Conservation (phyloP, 2,797 vertebrate genomes). For the Platyrinchus mystaceus region DNA sequence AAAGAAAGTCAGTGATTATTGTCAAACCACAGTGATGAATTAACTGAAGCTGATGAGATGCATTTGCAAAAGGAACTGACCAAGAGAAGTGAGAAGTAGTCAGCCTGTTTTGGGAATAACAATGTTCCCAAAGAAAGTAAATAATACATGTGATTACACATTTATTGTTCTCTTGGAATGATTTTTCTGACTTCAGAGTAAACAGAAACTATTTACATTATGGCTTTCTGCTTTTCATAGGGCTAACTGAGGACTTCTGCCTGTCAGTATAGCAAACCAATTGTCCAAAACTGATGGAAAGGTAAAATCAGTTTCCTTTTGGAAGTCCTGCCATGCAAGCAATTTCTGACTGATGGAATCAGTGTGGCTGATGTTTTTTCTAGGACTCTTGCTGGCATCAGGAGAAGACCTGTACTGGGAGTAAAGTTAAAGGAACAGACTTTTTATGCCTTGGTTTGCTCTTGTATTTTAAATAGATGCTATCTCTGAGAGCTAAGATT, state of each 20-base stretch:
- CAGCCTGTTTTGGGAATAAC: conserved; percentile 12
- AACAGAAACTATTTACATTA: conserved; percentile 36
- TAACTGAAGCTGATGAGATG: conserved; percentile 45
- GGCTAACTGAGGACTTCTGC: background rate
- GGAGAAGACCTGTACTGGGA: background rate
- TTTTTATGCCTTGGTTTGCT: background rate
- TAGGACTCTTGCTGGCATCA: background rate
- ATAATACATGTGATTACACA: background rate
- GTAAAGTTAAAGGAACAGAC: background rate
- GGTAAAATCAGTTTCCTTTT: background rate
- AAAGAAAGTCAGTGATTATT: conserved; percentile 22
- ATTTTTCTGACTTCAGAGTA: conserved; percentile 26
- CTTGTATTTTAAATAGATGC: background rate
- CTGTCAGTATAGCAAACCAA: background rate
- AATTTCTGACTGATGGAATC: background rate
- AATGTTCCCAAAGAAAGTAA: conserved; percentile 20
- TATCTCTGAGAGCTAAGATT: background rate
- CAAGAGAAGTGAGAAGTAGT: background rate
- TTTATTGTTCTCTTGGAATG: conserved; percentile 33
- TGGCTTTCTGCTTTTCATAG: background rate
- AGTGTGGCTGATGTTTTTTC: background rate
- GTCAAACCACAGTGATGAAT: conserved; percentile 50
- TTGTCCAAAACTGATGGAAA: background rate
- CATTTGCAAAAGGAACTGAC: background rate
- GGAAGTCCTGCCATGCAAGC: background rate